phyloP scores from a whole-genome alignment of 1,140 invertebrate genomes.

The Drosophila pallidifrons region DNA sequence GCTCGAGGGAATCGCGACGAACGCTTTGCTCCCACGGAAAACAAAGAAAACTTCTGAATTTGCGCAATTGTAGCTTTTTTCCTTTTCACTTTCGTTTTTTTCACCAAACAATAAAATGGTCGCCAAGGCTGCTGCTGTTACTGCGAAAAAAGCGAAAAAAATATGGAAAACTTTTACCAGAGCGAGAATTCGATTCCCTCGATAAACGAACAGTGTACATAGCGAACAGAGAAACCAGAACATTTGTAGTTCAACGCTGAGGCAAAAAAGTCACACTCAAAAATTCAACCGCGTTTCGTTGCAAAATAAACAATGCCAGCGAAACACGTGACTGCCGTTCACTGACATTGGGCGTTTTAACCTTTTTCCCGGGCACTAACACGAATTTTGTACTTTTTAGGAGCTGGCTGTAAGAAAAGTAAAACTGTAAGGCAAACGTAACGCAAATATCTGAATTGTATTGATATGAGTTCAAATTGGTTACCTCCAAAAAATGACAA shows the following conservation, averaged over 20 bases:
- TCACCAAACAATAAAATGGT: constrained; percentile 73
- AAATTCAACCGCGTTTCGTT: constrained; percentile 34
- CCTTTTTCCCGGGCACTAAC: neutral
- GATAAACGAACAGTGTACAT: constrained; percentile 48
- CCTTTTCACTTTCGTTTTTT: constrained; percentile 11
- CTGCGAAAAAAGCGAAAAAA: constrained; percentile 26
- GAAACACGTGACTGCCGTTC: constrained; percentile 21
- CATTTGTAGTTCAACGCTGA: constrained; percentile 9
- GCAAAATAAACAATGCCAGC: constrained; percentile 29
- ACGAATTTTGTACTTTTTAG: neutral
- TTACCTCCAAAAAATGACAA: neutral
- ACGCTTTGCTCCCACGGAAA: constrained; percentile 38
- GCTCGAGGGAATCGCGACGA: constrained; percentile 62
- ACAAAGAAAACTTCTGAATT: constrained; percentile 68
- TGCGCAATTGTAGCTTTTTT: constrained; percentile 68
- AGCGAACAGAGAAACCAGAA: neutral
- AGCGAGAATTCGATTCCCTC: constrained; percentile 71
- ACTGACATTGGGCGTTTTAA: constrained; percentile 6
- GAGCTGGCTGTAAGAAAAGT: neutral
- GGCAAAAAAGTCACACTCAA: constrained; percentile 26
- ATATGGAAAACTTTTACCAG: constrained; percentile 58
- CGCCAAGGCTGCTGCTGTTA: constrained; percentile 58
- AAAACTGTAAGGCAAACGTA: neutral
- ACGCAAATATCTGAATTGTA: constrained; percentile 1
- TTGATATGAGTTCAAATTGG: neutral